Evolutionary conservation across 64 coral and sea anemone genomes (phyloP).

Genomic region (Acropora yongei): DNA sequence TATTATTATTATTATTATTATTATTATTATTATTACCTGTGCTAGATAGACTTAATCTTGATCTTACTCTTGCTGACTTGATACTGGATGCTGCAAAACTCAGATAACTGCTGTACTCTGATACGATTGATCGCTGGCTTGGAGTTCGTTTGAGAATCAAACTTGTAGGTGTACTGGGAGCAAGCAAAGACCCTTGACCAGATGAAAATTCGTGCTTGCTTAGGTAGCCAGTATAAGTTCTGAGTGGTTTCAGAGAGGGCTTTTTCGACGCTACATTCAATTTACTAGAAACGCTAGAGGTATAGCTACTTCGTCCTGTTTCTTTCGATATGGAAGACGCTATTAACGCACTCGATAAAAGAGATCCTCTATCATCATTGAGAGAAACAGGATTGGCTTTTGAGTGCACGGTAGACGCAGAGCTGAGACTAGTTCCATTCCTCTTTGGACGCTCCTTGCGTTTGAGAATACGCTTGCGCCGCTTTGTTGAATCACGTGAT

Average conservation of each 20-base stretch:
- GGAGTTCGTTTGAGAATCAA: conserved; percentile 33
- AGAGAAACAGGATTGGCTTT: not conserved
- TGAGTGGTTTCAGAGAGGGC: not conserved
- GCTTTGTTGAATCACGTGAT: conserved; percentile 25
- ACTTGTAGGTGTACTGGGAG: conserved; percentile 49
- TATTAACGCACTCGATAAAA: conserved; percentile 16
- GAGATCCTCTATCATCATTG: not conserved
- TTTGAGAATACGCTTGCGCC: conserved; percentile 50
- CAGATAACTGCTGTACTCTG: conserved; percentile 63
- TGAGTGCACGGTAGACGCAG: not conserved
- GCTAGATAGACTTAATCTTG: conserved; percentile 26
- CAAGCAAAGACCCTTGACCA: conserved; percentile 4
- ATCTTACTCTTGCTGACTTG: conserved; percentile 10
- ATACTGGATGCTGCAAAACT: conserved; percentile 51
- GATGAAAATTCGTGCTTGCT: not conserved
- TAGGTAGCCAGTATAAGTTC: not conserved
- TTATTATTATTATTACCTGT: not conserved
- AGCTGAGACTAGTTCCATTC: conserved; percentile 10
- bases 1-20: no score
- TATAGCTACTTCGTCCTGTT: not conserved
- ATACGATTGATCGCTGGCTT: conserved; percentile 50
- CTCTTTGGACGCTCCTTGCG: conserved; percentile 27
- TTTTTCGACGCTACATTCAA: not conserved
- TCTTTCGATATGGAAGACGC: conserved; percentile 3
- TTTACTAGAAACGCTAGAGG: conserved; percentile 19